Conservation (phyloP, 2,113 vertebrate genomes). For the Poecilia latipinna region DNA sequence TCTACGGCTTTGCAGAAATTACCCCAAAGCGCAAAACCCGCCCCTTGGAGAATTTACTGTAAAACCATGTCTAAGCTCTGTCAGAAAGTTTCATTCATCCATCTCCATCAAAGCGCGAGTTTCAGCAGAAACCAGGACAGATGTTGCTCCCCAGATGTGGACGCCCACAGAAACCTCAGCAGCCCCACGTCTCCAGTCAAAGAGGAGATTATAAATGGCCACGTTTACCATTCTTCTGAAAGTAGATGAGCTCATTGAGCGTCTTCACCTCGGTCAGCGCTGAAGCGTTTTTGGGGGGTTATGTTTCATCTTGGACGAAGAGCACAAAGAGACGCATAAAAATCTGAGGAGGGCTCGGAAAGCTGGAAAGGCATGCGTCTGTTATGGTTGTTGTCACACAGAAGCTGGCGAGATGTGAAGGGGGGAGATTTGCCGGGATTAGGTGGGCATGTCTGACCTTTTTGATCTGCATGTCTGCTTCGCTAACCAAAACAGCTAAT, state of each 20-base stretch:
- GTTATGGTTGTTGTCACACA: slow-evolving; percentile 74
- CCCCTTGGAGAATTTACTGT: slow-evolving; percentile 3
- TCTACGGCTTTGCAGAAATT: slow-evolving; percentile 8
- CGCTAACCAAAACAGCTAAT: slow-evolving; percentile 77
- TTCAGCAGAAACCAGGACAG: slow-evolving; percentile 46
- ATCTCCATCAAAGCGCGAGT: slow-evolving; percentile 27
- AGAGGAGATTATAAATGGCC: slow-evolving; percentile 40
- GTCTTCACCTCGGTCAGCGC: slow-evolving; percentile 9
- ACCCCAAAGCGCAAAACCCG: neutral
- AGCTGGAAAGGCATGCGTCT: slow-evolving; percentile 62
- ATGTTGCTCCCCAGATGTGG: slow-evolving; percentile 55
- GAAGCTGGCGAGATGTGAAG: slow-evolving; percentile 73
- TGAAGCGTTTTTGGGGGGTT: slow-evolving; percentile 17
- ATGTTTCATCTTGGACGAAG: slow-evolving; percentile 24
- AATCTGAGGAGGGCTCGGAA: neutral
- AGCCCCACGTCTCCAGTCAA: slow-evolving; percentile 20
- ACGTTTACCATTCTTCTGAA: slow-evolving; percentile 67
- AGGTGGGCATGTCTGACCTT: slow-evolving; percentile 79
- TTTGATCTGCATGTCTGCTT: slow-evolving; percentile 73
- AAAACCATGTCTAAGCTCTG: neutral
- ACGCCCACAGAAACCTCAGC: slow-evolving; percentile 44
- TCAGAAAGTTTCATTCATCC: slow-evolving; percentile 41
- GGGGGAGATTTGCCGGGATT: slow-evolving; percentile 75
- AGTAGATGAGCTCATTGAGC: slow-evolving; percentile 39
- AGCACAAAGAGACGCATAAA: neutral